These are phyloP conservation scores for Acleris sparsana DNA, from an alignment of 2,888 invertebrate species.

Conservation along the genomic window DNA sequence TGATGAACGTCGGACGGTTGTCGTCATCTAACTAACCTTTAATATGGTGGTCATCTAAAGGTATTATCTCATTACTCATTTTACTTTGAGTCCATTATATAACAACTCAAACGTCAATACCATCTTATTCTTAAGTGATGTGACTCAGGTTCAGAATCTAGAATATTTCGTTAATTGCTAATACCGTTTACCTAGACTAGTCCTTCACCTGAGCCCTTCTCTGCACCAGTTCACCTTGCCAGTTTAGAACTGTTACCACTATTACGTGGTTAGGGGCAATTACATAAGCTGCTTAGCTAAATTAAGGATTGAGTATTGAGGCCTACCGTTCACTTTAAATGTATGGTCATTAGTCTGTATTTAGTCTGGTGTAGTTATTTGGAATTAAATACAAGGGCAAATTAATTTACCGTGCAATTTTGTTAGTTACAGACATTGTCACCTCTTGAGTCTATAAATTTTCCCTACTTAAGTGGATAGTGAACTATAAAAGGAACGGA, in stretches of 20 bases:
- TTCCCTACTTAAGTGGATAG: too few species aligned
- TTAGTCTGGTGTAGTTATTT: neutral
- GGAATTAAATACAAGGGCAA: neutral
- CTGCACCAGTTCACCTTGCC: constrained; percentile 19
- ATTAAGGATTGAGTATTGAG: constrained; percentile 5
- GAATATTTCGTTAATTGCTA: constrained; percentile 12
- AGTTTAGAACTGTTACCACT: constrained; percentile 12
- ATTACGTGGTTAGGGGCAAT: constrained; percentile 21
- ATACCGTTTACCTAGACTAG: constrained; percentile 3
- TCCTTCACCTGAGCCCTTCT: constrained; percentile 24
- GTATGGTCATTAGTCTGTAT: constrained; percentile 10
- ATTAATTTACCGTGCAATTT: too few species aligned
- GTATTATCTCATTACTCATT: too few species aligned
- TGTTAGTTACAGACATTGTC: too few species aligned
- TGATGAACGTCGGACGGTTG: too few species aligned
- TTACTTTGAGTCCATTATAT: too few species aligned
- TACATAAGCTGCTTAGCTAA: constrained; percentile 23
- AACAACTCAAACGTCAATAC: too few species aligned
- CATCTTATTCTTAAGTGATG: too few species aligned
- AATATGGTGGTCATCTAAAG: too few species aligned
- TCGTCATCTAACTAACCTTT: too few species aligned
- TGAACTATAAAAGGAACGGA: too few species aligned
- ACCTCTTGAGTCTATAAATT: too few species aligned
- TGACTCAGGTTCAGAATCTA: constrained; percentile 8
- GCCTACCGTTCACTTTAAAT: constrained; percentile 19